Conservation (phyloP, 2,113 vertebrate genomes). For the Gobio gobio region DNA sequence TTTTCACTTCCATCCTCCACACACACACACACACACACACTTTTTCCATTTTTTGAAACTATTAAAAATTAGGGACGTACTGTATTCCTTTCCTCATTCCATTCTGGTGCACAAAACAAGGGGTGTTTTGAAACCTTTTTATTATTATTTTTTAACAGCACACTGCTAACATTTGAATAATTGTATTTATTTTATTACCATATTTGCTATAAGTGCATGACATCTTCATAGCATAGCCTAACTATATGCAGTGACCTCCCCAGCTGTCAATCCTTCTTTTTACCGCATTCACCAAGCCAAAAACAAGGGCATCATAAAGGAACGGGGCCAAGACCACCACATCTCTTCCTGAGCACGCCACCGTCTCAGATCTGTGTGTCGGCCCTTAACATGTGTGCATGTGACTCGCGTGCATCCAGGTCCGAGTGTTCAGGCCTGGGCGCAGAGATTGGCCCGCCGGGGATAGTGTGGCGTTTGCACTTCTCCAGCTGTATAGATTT, state of each 20-base stretch:
- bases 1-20: background rate
- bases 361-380: background rate
- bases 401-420: background rate
- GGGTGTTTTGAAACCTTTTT: background rate
- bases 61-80: background rate
- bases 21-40: background rate
- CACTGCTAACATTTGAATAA: background rate
- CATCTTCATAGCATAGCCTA: background rate
- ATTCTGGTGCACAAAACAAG: background rate
- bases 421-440: background rate
- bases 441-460: background rate
- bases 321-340: background rate
- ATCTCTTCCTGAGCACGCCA: background rate
- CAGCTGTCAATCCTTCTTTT: background rate
- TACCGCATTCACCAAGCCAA: background rate
- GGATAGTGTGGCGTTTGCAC: conserved; percentile 78
- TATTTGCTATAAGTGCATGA: background rate
- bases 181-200: background rate
- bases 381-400: background rate
- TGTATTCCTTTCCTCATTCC: background rate
- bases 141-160: background rate
- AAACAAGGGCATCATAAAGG: background rate
- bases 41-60: background rate
- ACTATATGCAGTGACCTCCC: background rate
- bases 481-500: conserved; percentile 77